phyloP scores from a whole-genome alignment of 2,797 vertebrate species.

The Crocidura indochinensis region DNA sequence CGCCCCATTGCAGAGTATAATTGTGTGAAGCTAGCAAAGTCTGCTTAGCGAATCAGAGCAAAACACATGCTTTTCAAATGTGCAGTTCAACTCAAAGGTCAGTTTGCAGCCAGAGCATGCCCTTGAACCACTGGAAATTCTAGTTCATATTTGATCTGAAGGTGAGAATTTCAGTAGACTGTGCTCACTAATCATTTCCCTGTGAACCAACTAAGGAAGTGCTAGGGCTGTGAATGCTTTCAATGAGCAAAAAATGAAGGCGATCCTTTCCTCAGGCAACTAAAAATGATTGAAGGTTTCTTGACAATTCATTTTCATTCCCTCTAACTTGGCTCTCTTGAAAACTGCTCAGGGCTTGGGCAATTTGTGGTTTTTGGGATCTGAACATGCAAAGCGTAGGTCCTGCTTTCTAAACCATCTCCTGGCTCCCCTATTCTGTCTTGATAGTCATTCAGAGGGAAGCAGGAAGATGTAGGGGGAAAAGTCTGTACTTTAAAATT shows the following conservation, averaged over 20 bases:
- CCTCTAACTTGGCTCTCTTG: constrained; percentile 37
- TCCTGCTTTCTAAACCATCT: too few species aligned
- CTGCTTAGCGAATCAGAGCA: constrained; percentile 13
- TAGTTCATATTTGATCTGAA: constrained; percentile 11
- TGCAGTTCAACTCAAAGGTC: constrained; percentile 49
- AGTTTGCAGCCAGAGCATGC: neutral
- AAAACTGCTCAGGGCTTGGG: neutral
- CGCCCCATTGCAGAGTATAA: neutral
- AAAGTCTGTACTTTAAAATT: neutral
- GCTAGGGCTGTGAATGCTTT: constrained; percentile 22
- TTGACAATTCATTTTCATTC: too few species aligned
- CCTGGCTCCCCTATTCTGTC: neutral
- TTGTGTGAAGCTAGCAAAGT: neutral
- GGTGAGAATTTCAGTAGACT: neutral
- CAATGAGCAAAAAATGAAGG: neutral
- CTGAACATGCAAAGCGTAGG: too few species aligned
- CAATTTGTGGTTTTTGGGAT: too few species aligned
- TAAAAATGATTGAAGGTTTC: constrained; percentile 42
- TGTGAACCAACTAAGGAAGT: neutral
- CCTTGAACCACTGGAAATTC: neutral
- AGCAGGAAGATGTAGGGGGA: neutral
- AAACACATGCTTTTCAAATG: constrained; percentile 48
- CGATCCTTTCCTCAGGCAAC: constrained; percentile 27
- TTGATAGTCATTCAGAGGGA: neutral
- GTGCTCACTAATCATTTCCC: neutral